Evolutionary conservation across 2,113 vertebrate genomes (phyloP), one percentile per base, ranked within the genome.

Genomic region (Leptobrachium leishanense): DNA sequence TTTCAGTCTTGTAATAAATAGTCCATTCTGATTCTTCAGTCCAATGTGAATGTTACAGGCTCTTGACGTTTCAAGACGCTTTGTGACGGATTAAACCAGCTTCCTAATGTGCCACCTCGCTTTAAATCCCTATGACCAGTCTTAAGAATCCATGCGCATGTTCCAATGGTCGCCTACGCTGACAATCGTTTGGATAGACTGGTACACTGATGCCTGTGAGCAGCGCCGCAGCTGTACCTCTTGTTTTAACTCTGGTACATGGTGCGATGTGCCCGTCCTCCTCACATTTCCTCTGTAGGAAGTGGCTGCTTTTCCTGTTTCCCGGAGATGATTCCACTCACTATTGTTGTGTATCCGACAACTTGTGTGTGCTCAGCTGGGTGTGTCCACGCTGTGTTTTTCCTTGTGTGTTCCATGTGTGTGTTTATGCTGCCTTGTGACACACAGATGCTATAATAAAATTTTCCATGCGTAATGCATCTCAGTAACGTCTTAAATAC

Each of bases 341-440:
- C 78, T 74, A 81, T 81, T 81, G 78, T 81, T 81, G 78, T 81
- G 72, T 74, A 81, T 81, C 78, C 63, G 64, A 81, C 72, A 74
- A 81, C 54, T 81, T 73, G 39, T 73, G 70, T 72, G 53, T 72
- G 11, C 74, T 11, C 54, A 67, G 42, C 43, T 74, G 78, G 78
- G 78, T 81, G 78, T 74, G 78, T 31, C 65, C 31, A 62, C 57
- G 57, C 62, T 68, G 43, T 53, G 44, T 31, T 43, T 31, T 31
- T 65, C 31, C 46, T 40, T 40, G 41, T 80, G 71, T 68, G 57
- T 67, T 67, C n/a, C 5, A 67, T 74, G 46, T 67, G 41, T 68
- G 75, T 76, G 40, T 54, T 57, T 57, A 7, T 15, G 10, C 55
- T 11, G 13, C 13, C 6, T 10, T 59, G 20, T 31, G 31, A 68